These are phyloP conservation scores for Tragelaphus scriptus DNA, from an alignment of 2,113 vertebrate genomes.

Conservation along the genomic window DNA sequence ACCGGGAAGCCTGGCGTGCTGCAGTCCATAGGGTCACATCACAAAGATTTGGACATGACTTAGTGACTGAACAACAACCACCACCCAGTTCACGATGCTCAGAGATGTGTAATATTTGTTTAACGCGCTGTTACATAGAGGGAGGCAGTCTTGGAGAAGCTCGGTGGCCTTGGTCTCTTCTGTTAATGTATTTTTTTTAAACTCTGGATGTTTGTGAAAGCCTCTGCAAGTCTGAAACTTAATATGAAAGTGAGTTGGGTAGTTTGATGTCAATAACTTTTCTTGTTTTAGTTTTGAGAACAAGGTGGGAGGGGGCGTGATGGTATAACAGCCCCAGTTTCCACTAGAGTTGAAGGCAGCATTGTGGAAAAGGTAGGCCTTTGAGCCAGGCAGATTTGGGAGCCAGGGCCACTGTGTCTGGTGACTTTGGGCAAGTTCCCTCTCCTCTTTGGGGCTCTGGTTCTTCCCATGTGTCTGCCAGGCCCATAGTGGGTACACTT, in stretches of 20 bases:
- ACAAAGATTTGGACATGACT: not conserved
- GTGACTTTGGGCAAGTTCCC: not conserved
- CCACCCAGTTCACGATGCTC: not conserved
- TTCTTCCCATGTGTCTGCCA: not conserved
- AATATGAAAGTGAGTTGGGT: not conserved
- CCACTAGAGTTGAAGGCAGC: not conserved
- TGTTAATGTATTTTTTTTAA: not conserved
- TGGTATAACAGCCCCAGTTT: not conserved
- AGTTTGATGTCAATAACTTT: not conserved
- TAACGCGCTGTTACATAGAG: too few species aligned
- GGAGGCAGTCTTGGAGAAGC: not conserved
- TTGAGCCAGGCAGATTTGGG: not conserved
- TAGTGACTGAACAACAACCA: not conserved
- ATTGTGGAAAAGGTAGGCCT: not conserved
- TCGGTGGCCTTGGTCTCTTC: not conserved
- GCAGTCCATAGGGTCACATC: not conserved
- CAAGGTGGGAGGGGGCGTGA: not conserved
- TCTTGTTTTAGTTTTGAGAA: conserved; percentile 8
- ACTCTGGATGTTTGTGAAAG: not conserved
- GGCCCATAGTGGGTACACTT: not conserved
- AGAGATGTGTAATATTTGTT: not conserved
- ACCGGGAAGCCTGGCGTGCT: not conserved
- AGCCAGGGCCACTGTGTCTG: not conserved
- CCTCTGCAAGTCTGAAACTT: not conserved
- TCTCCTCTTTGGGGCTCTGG: not conserved